Evolutionary conservation across 2,797 vertebrate species (phyloP), one percentile per base, ranked within the genome.

Genomic region (Sitta carolinensis): DNA sequence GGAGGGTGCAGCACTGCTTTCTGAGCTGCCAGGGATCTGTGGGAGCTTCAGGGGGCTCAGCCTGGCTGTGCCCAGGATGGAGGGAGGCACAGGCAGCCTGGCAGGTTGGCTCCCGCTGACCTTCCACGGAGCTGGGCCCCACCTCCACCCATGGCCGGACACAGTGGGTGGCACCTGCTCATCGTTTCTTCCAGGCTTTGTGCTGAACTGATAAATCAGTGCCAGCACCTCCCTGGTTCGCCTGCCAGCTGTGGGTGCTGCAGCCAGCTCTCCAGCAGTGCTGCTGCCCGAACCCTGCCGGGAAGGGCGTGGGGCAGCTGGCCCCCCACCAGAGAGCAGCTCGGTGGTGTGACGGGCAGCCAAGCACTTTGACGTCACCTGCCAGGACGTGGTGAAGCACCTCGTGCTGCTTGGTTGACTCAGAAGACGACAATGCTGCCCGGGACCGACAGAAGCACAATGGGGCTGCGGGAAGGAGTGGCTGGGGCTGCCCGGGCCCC

Each of bases 301-400:
- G 79, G 80, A n/a, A 89, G 77, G 81, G 61, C 1, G 15, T 54
- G 69, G 72, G 77, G 64, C 8, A 5, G 38, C 64, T 0, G 4
- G 57, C 7, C 38, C 30, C 82, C 54, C n/a, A 17, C 16, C 62
- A 62, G 54, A 26, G 12, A 9, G 43, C 47, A 9, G 26, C 55
- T 26, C 9, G 2, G 81, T 2, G 0, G 30, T 0, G 0, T 1
- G 2, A 11, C 0, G 2, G 58, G 59, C 29, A 91, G 91, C 82
- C 67, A 20, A 26, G 30, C 0, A 2, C 81, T 79, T 92, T 93
- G 93, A 88, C 79, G 85, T 96, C 91, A 91, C 38, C 43, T 0
- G 27, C 25, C 77, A 89, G 90, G 94, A 96, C 80, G 90, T 91
- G 90, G 90, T 1, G 27, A 89, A 91, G 91, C 42, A 45, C 67